Base-by-base conservation (phyloP, 2,797 vertebrate genomes). In the Lophius americanus region DNA sequence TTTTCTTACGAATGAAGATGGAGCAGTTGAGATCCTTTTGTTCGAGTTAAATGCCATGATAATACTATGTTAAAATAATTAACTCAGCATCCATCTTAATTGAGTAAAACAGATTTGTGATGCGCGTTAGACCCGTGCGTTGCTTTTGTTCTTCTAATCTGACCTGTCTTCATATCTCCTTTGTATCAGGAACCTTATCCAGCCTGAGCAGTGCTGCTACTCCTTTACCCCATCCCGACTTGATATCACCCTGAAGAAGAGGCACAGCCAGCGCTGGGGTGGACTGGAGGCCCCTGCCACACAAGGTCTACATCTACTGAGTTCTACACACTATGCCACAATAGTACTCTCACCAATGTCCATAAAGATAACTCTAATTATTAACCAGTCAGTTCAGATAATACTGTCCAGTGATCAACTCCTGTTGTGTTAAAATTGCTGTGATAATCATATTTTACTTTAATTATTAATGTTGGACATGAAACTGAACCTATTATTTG, bases 221-320 rank as follows among this genome's bases (percentile, higher is more conserved):
- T 94, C 94, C 80, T 98, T 98, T 90, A 99, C 96, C 0, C 91
- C 94, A 5, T 95, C 95, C 64, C 95, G 96, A 32, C 95, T 99
- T 0, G 94, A 99, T 44, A 96, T 99, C 85, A 95, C 92, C 67
- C 90, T 99, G 84, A 97, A 94, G 90, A 99, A 99, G 91, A 97
- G 97, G 66, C 97, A 95, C 84, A 98, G 96, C 88, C 98, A 99
- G 89, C 96, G 97, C 76, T 99, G 97, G 98, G 98, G 95, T 0
- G 96, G 95, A 5, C 93, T 99, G 78, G 96, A 99, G 87, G 98
- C 98, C 65, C 96, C 95, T 0, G 94, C 95, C 79, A 78, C 95
- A 98, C 98, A 96, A 99, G 98, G 98, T 99, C 39, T 53, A 54
- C 51, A 37, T 52, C 50, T 46, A 63, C 5, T 10, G 50, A 53